Evolutionary conservation across 2,113 vertebrate genomes (phyloP), one percentile per base, ranked within the genome.

Genomic region (Fulica atra): DNA sequence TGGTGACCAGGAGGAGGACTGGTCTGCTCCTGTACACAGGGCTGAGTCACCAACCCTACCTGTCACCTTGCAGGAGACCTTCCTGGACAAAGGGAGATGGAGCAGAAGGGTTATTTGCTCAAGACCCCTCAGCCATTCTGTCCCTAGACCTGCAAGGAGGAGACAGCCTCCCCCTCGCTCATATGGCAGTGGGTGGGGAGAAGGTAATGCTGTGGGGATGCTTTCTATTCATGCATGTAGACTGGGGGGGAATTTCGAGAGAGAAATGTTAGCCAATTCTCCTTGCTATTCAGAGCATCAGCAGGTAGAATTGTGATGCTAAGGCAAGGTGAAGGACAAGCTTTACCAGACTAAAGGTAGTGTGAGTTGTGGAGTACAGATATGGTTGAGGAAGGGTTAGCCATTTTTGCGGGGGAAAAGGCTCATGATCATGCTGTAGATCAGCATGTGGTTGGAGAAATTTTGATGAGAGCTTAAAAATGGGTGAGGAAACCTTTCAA

Each of bases 331-430:
- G 71, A 80, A 82, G 28, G 33, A 11, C 13, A 29, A 64, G 17
- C 26, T 68, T 66, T 87, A 18, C 36, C 50, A 59, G 9, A 33
- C 35, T 29, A 63, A 51, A 18, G 35, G 8, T 33, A 57, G 24
- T 0, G 0, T 17, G 24, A 35, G 21, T 38, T 93, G 35, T 17
- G 23, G 31, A 17, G 7, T 36, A 29, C 16, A 72, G 33, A 10
- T 40, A 26, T 0, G 4, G 26, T 54, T 44, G 57, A 10, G 24
- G 53, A 90, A 73, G 10, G 9, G 25, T 53, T 82, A 44, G 33
- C 4, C 5, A 2, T 69, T 77, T 83, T 76, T 88, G 20, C 25
- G 59, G 54, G 36, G 26, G 18, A 6, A n/a, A 48, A 88, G 40
- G 21, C 20, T 85, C 11, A 9, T 11, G 12, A 25, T 44, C n/a